Evolutionary conservation across 1,140 invertebrate genomes (phyloP).

Genomic region (Eupeodes corollae): DNA sequence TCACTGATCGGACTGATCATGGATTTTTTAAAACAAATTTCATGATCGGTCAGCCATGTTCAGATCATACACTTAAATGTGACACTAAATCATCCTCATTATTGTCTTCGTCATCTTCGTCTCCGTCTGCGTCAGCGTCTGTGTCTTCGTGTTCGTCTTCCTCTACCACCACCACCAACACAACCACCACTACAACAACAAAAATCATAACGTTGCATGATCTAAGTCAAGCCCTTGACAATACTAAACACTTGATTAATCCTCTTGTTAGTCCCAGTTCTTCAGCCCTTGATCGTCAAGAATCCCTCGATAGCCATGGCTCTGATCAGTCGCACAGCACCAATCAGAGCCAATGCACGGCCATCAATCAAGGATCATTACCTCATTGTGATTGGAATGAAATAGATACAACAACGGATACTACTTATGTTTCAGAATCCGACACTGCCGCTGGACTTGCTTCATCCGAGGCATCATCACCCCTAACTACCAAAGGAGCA

Average conservation of each 20-base stretch:
- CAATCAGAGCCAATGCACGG: constrained; percentile 42
- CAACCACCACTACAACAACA: too few relatives aligned
- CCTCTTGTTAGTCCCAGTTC: too few relatives aligned
- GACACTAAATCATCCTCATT: too few relatives aligned
- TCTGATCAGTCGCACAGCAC: constrained; percentile 40
- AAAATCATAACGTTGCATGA: too few relatives aligned
- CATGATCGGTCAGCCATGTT: constrained; percentile 1
- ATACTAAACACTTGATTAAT: not conserved
- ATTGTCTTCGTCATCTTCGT: too few relatives aligned
- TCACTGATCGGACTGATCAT: too few relatives aligned
- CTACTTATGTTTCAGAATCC: too few relatives aligned
- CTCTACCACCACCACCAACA: too few relatives aligned
- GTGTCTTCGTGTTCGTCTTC: too few relatives aligned
- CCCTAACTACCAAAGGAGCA: constrained; percentile 6
- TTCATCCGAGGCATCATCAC: not conserved
- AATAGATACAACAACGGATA: constrained; percentile 5
- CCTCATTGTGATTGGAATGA: constrained; percentile 21
- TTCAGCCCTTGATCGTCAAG: constrained; percentile 15
- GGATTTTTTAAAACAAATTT: not conserved
- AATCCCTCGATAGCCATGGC: constrained; percentile 35
- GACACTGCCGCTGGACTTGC: not conserved
- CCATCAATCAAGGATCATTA: constrained; percentile 38
- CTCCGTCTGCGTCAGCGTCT: too few relatives aligned
- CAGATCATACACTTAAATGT: constrained; percentile 1
- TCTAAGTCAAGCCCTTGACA: not conserved